Percentiles rank a stretch among this genome's conserved stretches.
These are phyloP conservation scores for Thereva unica DNA, from an alignment of 2,888 invertebrate genomes.

Conservation along the genomic window DNA sequence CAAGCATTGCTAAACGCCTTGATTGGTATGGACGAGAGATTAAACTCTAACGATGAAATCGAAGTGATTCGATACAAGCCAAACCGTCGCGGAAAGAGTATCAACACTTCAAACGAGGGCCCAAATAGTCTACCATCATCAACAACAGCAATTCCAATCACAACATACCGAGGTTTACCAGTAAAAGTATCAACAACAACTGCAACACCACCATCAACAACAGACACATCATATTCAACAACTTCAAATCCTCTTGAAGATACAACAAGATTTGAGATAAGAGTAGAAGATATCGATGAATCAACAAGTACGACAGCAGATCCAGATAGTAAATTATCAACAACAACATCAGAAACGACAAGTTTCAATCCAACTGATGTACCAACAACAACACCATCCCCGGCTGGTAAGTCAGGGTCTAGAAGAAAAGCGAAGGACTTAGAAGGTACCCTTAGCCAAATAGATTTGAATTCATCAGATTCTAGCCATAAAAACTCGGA, in stretches of 20 bases:
- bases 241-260: conserved; percentile 46
- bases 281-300: conserved; percentile 52
- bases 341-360: conserved; percentile 44
- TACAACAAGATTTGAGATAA: conserved; percentile 56
- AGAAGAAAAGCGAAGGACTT: conserved; percentile 42
- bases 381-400: conserved; percentile 50
- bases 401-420: conserved; percentile 38
- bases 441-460: conserved; percentile 44
- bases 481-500: conserved; percentile 66
- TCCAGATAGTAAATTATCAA: conserved; percentile 43
- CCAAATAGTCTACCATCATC: conserved; percentile 54
- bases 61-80: conserved; percentile 46
- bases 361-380: conserved; percentile 44
- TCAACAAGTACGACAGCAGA: conserved; percentile 29
- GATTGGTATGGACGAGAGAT: conserved; percentile 64
- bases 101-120: conserved; percentile 41
- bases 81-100: conserved; percentile 44
- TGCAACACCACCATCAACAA: conserved; percentile 41
- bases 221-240: conserved; percentile 24
- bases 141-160: conserved; percentile 53
- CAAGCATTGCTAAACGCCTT: conserved; percentile 70
- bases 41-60: conserved; percentile 48
- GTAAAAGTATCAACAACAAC: conserved; percentile 46
- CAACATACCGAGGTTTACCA: conserved; percentile 46
- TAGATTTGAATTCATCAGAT: conserved; percentile 33